Conservation (phyloP, 2,113 vertebrate genomes). For the Ictalurus furcatus region DNA sequence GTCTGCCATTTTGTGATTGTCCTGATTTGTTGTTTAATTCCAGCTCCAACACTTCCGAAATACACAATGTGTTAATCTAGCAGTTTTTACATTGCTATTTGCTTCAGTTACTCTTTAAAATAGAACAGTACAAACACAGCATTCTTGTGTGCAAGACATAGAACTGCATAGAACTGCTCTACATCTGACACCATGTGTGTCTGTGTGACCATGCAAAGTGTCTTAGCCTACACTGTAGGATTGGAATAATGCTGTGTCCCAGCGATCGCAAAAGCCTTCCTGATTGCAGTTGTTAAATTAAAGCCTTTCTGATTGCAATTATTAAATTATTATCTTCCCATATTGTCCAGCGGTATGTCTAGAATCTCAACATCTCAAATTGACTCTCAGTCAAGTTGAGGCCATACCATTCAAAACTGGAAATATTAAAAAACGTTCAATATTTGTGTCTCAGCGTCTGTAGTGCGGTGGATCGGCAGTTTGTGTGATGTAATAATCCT, state of each 20-base stretch:
- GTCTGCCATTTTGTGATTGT: not conserved
- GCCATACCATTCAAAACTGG: not conserved
- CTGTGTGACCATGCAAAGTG: not conserved
- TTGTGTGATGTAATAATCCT: not conserved
- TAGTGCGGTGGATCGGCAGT: not conserved
- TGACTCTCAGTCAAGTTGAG: not conserved
- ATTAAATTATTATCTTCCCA: not conserved
- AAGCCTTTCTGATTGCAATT: not conserved
- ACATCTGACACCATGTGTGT: not conserved
- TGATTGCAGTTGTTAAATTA: not conserved
- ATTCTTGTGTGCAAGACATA: not conserved
- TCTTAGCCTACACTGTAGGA: not conserved
- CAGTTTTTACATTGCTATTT: not conserved
- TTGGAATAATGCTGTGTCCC: not conserved
- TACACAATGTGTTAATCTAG: not conserved
- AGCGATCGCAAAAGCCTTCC: not conserved
- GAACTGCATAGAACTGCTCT: not conserved
- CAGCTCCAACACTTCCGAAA: not conserved
- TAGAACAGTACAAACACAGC: not conserved
- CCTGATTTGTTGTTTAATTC: not conserved
- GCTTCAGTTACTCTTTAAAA: not conserved
- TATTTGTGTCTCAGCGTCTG: not conserved
- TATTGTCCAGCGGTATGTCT: not conserved
- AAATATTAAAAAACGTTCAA: not conserved
- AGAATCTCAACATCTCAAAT: not conserved